Conservation (phyloP, 2,888 invertebrate species). For the Bhutanitis thaidina region DNA sequence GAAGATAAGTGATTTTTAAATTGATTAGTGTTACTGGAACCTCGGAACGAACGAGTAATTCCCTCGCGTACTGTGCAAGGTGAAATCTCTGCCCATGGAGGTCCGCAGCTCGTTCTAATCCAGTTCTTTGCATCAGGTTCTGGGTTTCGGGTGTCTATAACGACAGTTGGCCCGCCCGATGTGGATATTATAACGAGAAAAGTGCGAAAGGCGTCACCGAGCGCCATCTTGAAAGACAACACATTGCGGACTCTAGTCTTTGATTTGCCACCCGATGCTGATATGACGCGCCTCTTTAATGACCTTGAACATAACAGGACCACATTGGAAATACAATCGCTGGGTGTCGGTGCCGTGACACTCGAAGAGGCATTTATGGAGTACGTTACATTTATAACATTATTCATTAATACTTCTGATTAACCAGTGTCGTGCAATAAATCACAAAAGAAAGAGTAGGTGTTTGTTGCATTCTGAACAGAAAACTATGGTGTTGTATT, state of each 20-base stretch:
- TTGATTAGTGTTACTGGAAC: too few relatives aligned
- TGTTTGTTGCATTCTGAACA: too few relatives aligned
- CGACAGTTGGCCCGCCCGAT: constrained; percentile 6
- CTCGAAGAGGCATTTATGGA: constrained; percentile 90
- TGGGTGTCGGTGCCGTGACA: constrained; percentile 88
- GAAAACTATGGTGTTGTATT: too few relatives aligned
- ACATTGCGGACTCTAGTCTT: constrained; percentile 7
- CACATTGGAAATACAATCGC: constrained; percentile 81
- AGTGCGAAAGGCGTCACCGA: constrained; percentile 1
- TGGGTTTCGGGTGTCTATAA: constrained; percentile 11
- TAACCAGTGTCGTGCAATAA: too few relatives aligned
- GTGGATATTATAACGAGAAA: neutral
- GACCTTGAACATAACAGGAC: constrained; percentile 75
- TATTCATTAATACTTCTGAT: too few relatives aligned
- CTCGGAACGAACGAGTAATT: too few relatives aligned
- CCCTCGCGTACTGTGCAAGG: too few relatives aligned
- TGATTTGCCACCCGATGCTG: constrained; percentile 3
- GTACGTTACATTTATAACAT: neutral
- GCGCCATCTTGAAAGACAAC: constrained; percentile 1
- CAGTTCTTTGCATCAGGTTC: neutral
- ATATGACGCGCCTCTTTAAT: constrained; percentile 77
- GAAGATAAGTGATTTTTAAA: too few relatives aligned
- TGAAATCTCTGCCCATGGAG: too few relatives aligned
- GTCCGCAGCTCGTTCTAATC: too few relatives aligned
- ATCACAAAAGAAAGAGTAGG: too few relatives aligned